phyloP scores from a whole-genome alignment of 2,888 invertebrate species.

The Zootermopsis nevadensis region DNA sequence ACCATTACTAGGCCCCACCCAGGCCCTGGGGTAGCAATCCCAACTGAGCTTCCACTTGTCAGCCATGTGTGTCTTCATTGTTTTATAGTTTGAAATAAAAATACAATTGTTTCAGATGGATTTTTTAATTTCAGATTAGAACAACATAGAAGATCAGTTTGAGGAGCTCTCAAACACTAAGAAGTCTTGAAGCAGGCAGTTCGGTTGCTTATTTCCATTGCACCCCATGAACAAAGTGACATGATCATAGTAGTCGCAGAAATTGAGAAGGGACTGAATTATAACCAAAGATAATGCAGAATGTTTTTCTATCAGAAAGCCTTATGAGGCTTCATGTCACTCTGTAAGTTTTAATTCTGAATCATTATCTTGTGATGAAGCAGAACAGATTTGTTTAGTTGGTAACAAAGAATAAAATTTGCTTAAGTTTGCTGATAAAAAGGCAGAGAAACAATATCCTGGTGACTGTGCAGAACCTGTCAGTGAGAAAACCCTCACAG shows the following conservation, averaged over 20 bases:
- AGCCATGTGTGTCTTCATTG: too few species aligned
- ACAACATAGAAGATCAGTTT: not conserved
- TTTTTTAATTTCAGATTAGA: not conserved
- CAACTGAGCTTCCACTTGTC: too few species aligned
- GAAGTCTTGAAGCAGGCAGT: not conserved
- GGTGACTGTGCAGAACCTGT: not conserved
- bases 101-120: not conserved
- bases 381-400: not conserved
- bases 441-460: not conserved
- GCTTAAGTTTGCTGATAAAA: not conserved
- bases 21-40: too few species aligned
- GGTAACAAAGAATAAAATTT: not conserved
- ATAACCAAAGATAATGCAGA: not conserved
- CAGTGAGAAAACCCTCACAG: not conserved
- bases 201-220: not conserved
- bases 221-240: not conserved
- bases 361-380: not conserved
- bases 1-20: too few species aligned
- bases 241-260: not conserved
- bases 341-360: not conserved
- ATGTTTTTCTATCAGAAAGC: not conserved
- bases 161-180: not conserved
- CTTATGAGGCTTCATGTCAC: too few species aligned
- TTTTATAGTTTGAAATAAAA: too few species aligned
- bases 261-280: not conserved